These are phyloP conservation scores for Mesodorylaimus sp. DNA, from an alignment of 2,888 invertebrate genomes.

Conservation along the genomic window DNA sequence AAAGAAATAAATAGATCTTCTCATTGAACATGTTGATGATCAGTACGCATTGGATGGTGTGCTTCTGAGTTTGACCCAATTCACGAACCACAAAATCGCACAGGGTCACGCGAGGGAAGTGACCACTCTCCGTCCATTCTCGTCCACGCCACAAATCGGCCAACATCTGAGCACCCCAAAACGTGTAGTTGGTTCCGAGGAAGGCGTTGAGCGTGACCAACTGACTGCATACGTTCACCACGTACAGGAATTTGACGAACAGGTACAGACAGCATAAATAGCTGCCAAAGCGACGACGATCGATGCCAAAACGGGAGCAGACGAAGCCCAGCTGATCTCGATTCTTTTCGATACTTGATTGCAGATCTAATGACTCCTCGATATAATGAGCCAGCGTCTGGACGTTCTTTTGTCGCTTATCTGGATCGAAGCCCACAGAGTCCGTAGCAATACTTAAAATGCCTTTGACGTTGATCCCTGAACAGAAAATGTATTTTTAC, in stretches of 20 bases:
- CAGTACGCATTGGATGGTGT: conserved; percentile 26
- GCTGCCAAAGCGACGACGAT: not conserved
- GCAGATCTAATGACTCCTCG: conserved; percentile 4
- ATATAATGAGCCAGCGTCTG: conserved; percentile 4
- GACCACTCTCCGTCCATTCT: conserved; percentile 1
- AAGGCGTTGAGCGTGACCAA: not conserved
- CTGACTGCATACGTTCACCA: not conserved
- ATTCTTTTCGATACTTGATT: too few species aligned
- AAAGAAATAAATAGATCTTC: conserved; percentile 32
- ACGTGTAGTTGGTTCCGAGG: not conserved
- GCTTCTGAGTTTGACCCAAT: conserved; percentile 28
- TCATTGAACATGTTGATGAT: conserved; percentile 32
- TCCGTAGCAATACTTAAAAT: conserved; percentile 4
- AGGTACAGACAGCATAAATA: not conserved
- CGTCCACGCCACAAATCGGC: not conserved
- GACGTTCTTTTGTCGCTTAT: not conserved
- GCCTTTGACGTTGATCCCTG: conserved; percentile 6
- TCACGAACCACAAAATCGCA: conserved; percentile 25
- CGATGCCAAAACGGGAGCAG: too few species aligned
- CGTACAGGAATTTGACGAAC: not conserved
- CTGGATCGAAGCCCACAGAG: not conserved
- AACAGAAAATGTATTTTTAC: not conserved
- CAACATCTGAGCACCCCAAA: conserved; percentile 3
- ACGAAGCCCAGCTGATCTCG: too few species aligned
- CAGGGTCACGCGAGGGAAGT: conserved; percentile 10